Percentiles rank a stretch among this genome's conserved stretches.
Evolutionary conservation across 2,888 invertebrate genomes (phyloP).

Genomic region (Spisula subtruncata): DNA sequence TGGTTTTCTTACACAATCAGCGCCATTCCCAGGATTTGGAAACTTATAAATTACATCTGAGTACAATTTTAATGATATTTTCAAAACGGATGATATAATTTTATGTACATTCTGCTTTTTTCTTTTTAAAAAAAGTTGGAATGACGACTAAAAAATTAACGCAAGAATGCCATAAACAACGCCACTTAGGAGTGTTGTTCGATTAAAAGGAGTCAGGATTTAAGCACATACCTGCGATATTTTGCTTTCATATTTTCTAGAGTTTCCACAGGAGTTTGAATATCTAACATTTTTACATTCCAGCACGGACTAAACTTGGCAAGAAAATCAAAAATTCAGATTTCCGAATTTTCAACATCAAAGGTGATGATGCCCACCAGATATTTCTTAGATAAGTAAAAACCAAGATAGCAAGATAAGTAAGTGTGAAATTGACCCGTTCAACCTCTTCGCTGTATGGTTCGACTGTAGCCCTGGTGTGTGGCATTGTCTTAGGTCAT

Average conservation of each 20-base stretch:
- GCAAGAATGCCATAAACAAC: not conserved
- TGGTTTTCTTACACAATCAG: not conserved
- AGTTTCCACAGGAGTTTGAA: constrained; percentile 28
- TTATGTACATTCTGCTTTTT: not conserved
- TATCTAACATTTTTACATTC: not conserved
- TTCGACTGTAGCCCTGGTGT: constrained; percentile 14
- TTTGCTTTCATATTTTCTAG: constrained; percentile 33
- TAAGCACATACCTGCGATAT: constrained; percentile 13
- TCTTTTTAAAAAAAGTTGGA: not conserved
- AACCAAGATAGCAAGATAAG: constrained; percentile 42
- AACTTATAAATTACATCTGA: not conserved
- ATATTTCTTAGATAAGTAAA: constrained; percentile 35
- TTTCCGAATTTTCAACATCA: constrained; percentile 39
- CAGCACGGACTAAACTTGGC: constrained; percentile 17
- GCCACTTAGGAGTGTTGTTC: not conserved
- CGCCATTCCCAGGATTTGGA: not conserved
- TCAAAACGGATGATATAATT: not conserved
- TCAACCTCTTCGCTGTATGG: constrained; percentile 2
- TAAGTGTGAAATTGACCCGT: constrained; percentile 47
- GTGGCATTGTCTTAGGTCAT: constrained; percentile 23
- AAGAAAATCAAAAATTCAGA: not conserved
- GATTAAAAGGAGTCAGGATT: constrained; percentile 10
- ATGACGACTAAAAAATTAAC: not conserved
- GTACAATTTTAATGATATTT: not conserved
- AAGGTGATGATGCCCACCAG: constrained; percentile 40